phyloP scores from a whole-genome alignment of 2,113 vertebrate species.

The Trochalopteron elliotii region DNA sequence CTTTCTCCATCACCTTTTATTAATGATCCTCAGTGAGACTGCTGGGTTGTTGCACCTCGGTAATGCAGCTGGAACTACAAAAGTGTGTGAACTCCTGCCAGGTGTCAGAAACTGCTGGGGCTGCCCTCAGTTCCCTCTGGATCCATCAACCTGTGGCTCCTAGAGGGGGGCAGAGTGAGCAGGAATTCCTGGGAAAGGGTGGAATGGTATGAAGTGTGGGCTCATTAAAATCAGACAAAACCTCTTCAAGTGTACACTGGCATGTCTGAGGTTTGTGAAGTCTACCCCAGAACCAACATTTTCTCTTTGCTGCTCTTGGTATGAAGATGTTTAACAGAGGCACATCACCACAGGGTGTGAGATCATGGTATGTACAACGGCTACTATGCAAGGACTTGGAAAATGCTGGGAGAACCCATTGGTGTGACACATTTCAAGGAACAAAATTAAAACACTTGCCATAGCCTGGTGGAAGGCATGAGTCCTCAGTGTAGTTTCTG shows the following conservation, averaged over 20 bases:
- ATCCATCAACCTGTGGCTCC: background rate
- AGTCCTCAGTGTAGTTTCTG: background rate
- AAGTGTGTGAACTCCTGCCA: background rate
- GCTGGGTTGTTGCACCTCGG: background rate
- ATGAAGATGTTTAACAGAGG: background rate
- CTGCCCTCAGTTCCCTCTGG: fast-evolving
- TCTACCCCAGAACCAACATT: background rate
- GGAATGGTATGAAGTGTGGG: background rate
- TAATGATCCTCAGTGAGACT: background rate
- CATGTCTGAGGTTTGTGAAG: background rate
- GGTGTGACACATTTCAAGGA: background rate
- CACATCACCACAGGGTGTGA: background rate
- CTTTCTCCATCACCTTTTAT: background rate
- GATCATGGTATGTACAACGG: background rate
- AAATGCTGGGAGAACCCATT: background rate
- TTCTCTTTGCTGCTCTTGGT: background rate
- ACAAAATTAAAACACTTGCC: background rate
- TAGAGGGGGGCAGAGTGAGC: background rate
- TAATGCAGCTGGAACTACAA: background rate
- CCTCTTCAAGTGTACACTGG: background rate
- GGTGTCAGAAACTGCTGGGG: background rate
- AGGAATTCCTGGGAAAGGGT: background rate
- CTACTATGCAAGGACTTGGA: background rate
- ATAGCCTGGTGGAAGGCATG: background rate
- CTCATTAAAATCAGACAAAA: background rate